Percentiles rank a stretch among this genome's conserved stretches.
Evolutionary conservation across 2,113 vertebrate genomes (phyloP).

Genomic region (Indri indri): DNA sequence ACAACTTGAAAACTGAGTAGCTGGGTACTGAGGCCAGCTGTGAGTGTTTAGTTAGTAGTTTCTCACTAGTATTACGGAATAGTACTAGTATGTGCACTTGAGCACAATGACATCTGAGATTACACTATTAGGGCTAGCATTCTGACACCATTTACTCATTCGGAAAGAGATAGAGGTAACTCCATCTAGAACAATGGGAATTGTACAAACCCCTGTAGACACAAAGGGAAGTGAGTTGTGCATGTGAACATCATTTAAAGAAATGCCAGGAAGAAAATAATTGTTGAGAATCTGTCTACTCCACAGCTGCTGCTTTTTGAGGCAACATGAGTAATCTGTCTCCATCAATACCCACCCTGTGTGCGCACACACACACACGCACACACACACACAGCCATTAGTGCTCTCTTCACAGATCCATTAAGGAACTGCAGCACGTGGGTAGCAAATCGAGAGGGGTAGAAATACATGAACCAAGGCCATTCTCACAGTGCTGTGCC

Average conservation of each 20-base stretch:
- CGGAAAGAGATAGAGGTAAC: neutral
- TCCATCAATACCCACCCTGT: neutral
- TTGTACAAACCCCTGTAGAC: neutral
- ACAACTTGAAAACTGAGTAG: neutral
- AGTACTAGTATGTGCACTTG: neutral
- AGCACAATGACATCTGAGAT: neutral
- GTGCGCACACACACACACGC: rapidly evolving
- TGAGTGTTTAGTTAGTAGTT: neutral
- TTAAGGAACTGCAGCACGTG: rapidly evolving
- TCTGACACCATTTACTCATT: neutral
- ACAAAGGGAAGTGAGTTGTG: neutral
- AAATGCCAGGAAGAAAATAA: neutral
- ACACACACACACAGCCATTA: neutral
- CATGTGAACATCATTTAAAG: neutral
- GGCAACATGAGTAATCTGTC: neutral
- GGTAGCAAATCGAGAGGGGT: neutral
- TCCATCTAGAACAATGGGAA: neutral
- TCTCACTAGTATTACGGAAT: neutral
- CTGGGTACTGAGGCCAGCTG: neutral
- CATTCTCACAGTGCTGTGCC: neutral
- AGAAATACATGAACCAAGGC: neutral
- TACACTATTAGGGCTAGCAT: neutral
- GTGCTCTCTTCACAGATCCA: neutral
- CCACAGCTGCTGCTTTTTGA: neutral
- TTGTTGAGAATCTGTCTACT: neutral